Evolutionary conservation across 64 coral and sea anemone genomes (phyloP), one percentile per base, ranked within the genome.

Genomic region (Montipora cactus): DNA sequence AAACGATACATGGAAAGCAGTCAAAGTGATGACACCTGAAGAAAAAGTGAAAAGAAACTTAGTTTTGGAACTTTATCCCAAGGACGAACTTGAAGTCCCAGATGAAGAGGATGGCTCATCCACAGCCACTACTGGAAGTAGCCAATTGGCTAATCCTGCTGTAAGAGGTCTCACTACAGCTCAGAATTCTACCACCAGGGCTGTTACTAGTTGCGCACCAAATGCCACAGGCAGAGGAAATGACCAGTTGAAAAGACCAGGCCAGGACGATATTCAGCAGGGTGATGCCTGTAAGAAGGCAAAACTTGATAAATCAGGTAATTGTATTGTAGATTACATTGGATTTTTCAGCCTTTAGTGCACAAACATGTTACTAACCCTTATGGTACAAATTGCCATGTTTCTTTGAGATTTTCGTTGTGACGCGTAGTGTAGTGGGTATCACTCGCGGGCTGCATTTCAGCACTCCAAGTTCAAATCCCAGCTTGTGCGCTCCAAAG

Each of bases 241-340:
- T 50, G 82, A 86, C 20, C 47, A 47, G 10, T 47, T 72, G 15
- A 86, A 86, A 66, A 86, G 82, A 20, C 45, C 66, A 71, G 9
- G 44, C 7, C 19, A 66, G 68, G 3, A 4, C 22, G n/a, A 22
- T 8, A 84, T 16, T 37, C 37, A 37, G 59, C 18, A 0, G 19
- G 9, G 8, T 22, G 66, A 72, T 51, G 22, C 12, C 45, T 71
- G 47, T n/a, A 86, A 86, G 64, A 86, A 45, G 66, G 59, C 19
- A 10, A 67, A 64, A 21, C 16, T 86, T 14, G 82, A 86, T 71
- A 72, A 50, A 11, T 21, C 82, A 86, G 82, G 82, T 86, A 86
- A 13, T n/a, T 78, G 6, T 5, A 7, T 5, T 57, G 37, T 37
- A 37, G 37, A 37, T 2, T 37, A 37, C 37, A 37, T 37, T 37